These are phyloP conservation scores for Salvelinus fontinalis DNA, from an alignment of 2,113 vertebrate species.

Conservation along the genomic window DNA sequence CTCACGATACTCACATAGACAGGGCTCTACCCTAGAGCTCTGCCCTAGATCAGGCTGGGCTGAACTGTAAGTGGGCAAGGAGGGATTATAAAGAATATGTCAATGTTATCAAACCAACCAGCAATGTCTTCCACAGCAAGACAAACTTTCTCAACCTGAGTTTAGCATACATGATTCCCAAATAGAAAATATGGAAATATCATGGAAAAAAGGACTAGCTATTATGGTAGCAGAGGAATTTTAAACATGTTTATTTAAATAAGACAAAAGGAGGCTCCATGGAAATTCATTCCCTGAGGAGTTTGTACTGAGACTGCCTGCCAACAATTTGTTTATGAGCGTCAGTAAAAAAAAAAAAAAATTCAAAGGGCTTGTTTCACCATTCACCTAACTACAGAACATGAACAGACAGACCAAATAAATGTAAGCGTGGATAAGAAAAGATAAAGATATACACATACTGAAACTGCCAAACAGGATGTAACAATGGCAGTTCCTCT, in stretches of 20 bases:
- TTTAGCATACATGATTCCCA: not conserved
- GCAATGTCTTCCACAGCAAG: not conserved
- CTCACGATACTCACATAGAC: not conserved
- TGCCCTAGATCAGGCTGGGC: slow-evolving; percentile 1
- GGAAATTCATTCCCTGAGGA: not conserved
- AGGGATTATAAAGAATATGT: not conserved
- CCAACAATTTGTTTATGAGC: not conserved
- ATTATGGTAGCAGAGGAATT: not conserved
- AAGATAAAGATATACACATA: not conserved
- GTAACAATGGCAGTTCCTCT: not conserved
- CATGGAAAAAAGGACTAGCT: not conserved
- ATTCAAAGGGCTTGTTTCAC: slow-evolving; percentile 8
- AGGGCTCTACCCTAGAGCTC: not conserved
- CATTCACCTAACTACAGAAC: slow-evolving; percentile 1
- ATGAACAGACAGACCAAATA: not conserved
- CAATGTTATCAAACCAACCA: slow-evolving; percentile 6
- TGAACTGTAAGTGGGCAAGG: not conserved
- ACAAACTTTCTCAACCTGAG: not conserved
- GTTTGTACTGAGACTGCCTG: slow-evolving; percentile 21
- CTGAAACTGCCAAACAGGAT: not conserved
- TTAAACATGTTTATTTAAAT: not conserved
- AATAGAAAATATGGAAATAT: not conserved
- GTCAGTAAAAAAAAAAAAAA: not conserved
- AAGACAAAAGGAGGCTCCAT: not conserved
- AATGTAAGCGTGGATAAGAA: not conserved